These are phyloP conservation scores for Microctonus brassicae DNA, from an alignment of 2,888 invertebrate genomes.

Conservation along the genomic window DNA sequence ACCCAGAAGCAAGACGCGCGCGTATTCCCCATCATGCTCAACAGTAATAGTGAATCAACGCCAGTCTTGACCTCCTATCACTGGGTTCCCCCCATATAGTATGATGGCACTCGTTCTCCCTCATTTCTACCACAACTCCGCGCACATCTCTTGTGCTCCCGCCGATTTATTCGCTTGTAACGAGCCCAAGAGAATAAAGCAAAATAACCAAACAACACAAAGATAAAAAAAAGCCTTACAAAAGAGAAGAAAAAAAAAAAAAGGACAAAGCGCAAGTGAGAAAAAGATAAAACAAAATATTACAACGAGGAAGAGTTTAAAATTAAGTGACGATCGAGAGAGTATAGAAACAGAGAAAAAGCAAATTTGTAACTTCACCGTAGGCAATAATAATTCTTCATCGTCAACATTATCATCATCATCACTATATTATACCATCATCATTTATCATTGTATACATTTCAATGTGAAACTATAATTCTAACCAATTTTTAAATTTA, in stretches of 20 bases:
- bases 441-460: conserved; percentile 34
- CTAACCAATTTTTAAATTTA: conserved; percentile 22
- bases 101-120: conserved; percentile 22
- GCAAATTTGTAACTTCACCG: conserved; percentile 32
- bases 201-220: not conserved
- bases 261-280: conserved; percentile 41
- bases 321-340: conserved; percentile 26
- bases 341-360: conserved; percentile 1
- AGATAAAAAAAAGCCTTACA: not conserved
- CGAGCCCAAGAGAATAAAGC: conserved; percentile 45
- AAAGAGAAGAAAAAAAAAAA: conserved; percentile 30
- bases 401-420: conserved; percentile 43
- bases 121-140: conserved; percentile 52
- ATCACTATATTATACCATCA: conserved; percentile 41
- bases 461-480: too few species aligned
- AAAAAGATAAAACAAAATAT: conserved; percentile 18
- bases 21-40: conserved; percentile 41
- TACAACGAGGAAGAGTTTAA: conserved; percentile 11
- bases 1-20: conserved; percentile 61
- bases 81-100: conserved; percentile 43
- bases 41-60: conserved; percentile 55
- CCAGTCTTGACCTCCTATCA: conserved; percentile 53
- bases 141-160: conserved; percentile 27
- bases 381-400: conserved; percentile 40
- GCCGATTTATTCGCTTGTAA: conserved; percentile 61